Evolutionary conservation across 2,888 invertebrate species (phyloP).

Genomic region (Blomia tropicalis): DNA sequence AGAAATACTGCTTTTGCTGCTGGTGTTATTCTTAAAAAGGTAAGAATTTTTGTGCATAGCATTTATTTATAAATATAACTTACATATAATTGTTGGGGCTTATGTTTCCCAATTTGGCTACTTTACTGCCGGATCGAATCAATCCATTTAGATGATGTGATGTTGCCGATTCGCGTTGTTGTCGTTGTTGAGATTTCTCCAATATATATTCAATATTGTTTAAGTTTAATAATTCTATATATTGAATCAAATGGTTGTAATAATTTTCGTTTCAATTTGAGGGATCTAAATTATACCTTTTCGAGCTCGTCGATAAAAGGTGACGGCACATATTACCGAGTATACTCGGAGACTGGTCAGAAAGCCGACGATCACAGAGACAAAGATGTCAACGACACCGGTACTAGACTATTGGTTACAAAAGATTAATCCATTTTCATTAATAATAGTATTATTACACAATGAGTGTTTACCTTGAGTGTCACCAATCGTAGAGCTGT

Average conservation of each 20-base stretch:
- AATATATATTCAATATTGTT: slow-evolving; percentile 9
- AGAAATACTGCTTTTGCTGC: too few species aligned
- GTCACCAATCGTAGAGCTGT: slow-evolving; percentile 30
- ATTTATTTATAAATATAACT: too few species aligned
- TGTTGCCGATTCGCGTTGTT: neutral
- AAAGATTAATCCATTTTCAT: slow-evolving; percentile 12
- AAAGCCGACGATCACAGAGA: slow-evolving; percentile 30
- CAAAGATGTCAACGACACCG: slow-evolving; percentile 30
- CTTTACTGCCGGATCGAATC: neutral
- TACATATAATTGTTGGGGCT: neutral
- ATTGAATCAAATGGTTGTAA: neutral
- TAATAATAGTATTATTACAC: too few species aligned
- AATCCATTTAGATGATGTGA: neutral
- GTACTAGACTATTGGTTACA: slow-evolving; percentile 28
- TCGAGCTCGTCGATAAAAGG: slow-evolving; percentile 29
- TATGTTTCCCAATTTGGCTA: neutral
- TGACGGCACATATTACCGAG: slow-evolving; percentile 30
- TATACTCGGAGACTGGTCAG: slow-evolving; percentile 30
- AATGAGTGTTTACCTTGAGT: slow-evolving; percentile 27
- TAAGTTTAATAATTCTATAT: slow-evolving; percentile 2
- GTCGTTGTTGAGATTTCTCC: neutral
- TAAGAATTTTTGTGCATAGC: too few species aligned
- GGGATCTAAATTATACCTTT: too few species aligned
- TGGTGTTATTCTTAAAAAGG: too few species aligned
- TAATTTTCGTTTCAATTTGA: too few species aligned